phyloP scores from a whole-genome alignment of 1,140 invertebrate species.

The Eulimnadia texana region DNA sequence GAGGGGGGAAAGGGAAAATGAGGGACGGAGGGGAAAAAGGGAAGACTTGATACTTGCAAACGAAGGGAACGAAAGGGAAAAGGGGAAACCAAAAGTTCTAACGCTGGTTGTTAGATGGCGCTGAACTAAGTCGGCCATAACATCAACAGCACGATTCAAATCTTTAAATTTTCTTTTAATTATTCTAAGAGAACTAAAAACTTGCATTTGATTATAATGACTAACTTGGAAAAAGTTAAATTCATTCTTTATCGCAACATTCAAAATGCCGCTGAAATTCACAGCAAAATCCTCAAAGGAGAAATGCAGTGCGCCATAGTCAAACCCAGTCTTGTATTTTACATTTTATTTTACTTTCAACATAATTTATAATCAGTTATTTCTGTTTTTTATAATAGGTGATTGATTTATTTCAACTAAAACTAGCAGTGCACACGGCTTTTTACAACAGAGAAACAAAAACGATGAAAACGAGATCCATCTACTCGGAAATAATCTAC shows the following conservation, averaged over 20 bases:
- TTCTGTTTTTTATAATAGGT: conserved; percentile 29
- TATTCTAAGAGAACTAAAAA: no score
- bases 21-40: no score
- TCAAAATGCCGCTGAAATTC: conserved; percentile 37
- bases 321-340: conserved; percentile 33
- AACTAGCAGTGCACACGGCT: conserved; percentile 51
- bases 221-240: neutral
- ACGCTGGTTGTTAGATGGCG: no score
- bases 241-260: neutral
- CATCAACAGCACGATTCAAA: no score
- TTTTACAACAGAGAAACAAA: conserved; percentile 33
- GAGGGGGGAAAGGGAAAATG: no score
- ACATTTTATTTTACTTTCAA: neutral
- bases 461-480: conserved; percentile 40
- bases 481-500: conserved; percentile 50
- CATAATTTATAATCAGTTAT: neutral
- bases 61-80: no score
- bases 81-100: no score
- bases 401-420: conserved; percentile 45
- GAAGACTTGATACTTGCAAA: no score
- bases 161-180: no score
- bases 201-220: neutral
- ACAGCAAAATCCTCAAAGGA: conserved; percentile 35
- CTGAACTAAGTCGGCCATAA: no score
- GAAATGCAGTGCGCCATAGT: conserved; percentile 42